Evolutionary conservation across 1,140 invertebrate species (phyloP).

Genomic region (Chironomus tepperi): DNA sequence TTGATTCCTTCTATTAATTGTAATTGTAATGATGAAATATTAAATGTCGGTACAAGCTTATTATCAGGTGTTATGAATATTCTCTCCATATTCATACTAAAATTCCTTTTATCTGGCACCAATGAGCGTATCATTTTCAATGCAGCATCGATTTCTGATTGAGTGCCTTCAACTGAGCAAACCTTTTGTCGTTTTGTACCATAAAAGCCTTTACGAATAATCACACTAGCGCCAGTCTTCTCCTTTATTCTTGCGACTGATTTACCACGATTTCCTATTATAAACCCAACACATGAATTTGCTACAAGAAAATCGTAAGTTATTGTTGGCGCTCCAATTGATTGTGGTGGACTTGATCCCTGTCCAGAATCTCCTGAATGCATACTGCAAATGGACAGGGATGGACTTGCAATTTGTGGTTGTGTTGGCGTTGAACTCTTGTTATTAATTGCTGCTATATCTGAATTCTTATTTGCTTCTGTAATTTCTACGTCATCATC

Average conservation of each 20-base stretch:
- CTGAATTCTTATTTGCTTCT: not conserved
- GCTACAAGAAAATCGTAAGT: constrained; percentile 74
- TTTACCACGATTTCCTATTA: constrained; percentile 79
- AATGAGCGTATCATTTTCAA: constrained; percentile 72
- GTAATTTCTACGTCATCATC: not conserved
- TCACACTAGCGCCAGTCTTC: constrained; percentile 65
- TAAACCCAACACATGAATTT: constrained; percentile 65
- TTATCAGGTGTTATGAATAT: constrained; percentile 52
- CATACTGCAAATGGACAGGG: constrained; percentile 37
- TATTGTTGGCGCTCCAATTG: constrained; percentile 34
- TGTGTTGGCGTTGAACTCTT: not conserved
- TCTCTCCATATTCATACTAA: constrained; percentile 68
- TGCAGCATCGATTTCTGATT: constrained; percentile 65
- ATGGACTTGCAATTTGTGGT: constrained; percentile 29
- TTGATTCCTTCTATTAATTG: constrained; percentile 82
- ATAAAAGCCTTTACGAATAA: constrained; percentile 66
- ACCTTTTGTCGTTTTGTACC: constrained; percentile 61
- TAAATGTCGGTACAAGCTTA: constrained; percentile 34
- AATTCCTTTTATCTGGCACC: constrained; percentile 70
- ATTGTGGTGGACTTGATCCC: constrained; percentile 37
- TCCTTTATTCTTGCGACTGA: constrained; percentile 72
- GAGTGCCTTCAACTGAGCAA: constrained; percentile 71
- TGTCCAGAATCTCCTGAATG: constrained; percentile 39
- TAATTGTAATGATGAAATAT: constrained; percentile 49
- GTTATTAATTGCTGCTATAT: not conserved